phyloP scores from a whole-genome alignment of 2,888 invertebrate genomes.

The Gisinianus flammeolus region DNA sequence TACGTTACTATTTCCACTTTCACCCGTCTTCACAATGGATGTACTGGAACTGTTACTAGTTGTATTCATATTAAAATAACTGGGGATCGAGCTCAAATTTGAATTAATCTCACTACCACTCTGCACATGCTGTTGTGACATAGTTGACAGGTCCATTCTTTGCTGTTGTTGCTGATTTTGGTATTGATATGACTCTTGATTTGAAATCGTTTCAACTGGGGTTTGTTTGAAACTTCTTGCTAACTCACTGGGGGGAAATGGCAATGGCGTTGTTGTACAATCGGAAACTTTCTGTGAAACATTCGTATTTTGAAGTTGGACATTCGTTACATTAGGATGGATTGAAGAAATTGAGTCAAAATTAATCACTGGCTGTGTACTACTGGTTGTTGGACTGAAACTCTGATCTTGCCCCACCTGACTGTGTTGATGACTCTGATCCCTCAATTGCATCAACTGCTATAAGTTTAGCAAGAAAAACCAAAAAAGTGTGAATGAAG shows the following conservation, averaged over 20 bases:
- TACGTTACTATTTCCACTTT: no score
- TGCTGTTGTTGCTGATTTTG: not conserved
- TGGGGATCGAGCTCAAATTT: not conserved
- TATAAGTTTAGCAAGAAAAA: slow-evolving; percentile 27
- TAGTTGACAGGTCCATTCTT: not conserved
- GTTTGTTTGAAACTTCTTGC: not conserved
- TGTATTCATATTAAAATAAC: not conserved
- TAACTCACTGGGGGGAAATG: not conserved
- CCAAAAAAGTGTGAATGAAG: slow-evolving; percentile 27
- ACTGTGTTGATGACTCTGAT: slow-evolving; percentile 22
- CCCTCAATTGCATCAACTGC: slow-evolving; percentile 25
- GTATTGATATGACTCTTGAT: not conserved
- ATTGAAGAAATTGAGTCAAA: no score
- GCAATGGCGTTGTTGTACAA: not conserved
- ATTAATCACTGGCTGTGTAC: no score
- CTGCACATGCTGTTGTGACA: no score
- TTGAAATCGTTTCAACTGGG: not conserved
- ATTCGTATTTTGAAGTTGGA: not conserved
- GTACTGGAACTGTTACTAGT: not conserved
- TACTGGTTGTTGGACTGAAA: not conserved
- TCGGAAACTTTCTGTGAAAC: not conserved
- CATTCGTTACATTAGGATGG: no score
- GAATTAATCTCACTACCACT: no score
- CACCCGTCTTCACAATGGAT: no score
- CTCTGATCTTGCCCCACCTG: slow-evolving; percentile 14